These are phyloP conservation scores for Kryptopterus vitreolus DNA, from an alignment of 2,797 vertebrate species.

Conservation along the genomic window DNA sequence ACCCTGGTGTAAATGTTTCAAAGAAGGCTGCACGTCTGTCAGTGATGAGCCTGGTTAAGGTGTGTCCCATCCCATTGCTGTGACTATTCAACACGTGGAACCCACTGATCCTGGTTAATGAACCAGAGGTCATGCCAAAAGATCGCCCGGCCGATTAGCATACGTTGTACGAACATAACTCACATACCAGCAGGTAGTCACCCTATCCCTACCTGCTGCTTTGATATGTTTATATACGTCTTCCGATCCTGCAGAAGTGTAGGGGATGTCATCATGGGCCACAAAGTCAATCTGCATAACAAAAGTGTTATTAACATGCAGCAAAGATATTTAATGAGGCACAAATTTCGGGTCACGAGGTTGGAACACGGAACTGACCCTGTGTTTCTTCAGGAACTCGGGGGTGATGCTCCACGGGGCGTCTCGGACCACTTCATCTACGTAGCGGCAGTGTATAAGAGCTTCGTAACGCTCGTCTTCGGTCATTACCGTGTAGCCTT, in stretches of 20 bases:
- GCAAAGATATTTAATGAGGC: background rate
- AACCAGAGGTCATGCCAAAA: too few species aligned
- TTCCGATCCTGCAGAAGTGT: conserved; percentile 95
- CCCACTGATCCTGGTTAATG: too few species aligned
- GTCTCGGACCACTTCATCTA: conserved; percentile 95
- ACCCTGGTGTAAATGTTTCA: too few species aligned
- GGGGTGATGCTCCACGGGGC: conserved; percentile 92
- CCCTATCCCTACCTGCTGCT: conserved; percentile 83
- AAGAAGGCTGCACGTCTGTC: too few species aligned
- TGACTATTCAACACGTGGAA: too few species aligned
- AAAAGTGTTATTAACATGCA: background rate
- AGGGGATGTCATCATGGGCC: conserved; percentile 96
- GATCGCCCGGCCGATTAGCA: too few species aligned
- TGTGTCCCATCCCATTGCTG: too few species aligned
- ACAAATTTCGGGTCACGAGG: background rate
- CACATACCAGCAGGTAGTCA: too few species aligned
- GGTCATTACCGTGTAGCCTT: conserved; percentile 98
- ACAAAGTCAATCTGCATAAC: conserved; percentile 93
- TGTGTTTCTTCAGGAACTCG: conserved; percentile 92
- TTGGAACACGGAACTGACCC: conserved; percentile 71
- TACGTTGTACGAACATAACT: too few species aligned
- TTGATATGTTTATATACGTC: conserved; percentile 98
- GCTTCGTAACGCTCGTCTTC: conserved; percentile 94
- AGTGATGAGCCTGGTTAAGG: too few species aligned
- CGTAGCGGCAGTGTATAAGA: conserved; percentile 94